These are phyloP conservation scores for Seriola quinqueradiata DNA, from an alignment of 2,113 vertebrate species.

Conservation along the genomic window DNA sequence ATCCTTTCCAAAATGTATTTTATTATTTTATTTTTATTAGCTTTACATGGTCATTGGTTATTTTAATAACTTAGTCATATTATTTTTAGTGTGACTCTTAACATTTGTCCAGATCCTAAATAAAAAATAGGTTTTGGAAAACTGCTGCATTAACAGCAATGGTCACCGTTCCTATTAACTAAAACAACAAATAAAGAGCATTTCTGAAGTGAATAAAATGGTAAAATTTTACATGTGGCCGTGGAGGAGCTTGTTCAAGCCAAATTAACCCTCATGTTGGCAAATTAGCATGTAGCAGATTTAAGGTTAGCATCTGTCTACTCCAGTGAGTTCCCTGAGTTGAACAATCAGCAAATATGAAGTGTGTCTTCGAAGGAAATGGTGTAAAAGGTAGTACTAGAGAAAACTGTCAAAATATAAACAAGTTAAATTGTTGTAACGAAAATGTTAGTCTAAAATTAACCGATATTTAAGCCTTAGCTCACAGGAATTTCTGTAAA, in stretches of 20 bases:
- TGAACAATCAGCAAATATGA: slow-evolving; percentile 64
- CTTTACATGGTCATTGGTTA: not conserved
- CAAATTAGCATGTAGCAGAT: not conserved
- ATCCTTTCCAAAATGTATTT: not conserved
- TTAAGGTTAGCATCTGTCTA: not conserved
- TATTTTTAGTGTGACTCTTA: not conserved
- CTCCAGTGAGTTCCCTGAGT: not conserved
- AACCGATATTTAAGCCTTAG: too few species aligned
- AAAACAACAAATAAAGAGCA: too few species aligned
- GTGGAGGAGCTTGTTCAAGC: not conserved
- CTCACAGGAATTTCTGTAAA: not conserved
- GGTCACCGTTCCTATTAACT: not conserved
- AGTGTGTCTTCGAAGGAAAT: slow-evolving; percentile 78
- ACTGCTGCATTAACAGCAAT: not conserved
- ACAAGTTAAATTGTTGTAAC: too few species aligned
- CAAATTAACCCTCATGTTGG: not conserved
- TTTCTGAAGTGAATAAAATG: too few species aligned
- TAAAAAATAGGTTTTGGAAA: not conserved
- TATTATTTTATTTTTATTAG: not conserved
- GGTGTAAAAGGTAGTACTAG: slow-evolving; percentile 77
- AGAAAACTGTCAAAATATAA: not conserved
- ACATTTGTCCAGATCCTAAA: not conserved
- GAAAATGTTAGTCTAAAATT: not conserved
- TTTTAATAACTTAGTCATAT: not conserved
- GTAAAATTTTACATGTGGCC: too few species aligned